Evolutionary conservation across 2,797 vertebrate species (phyloP), one percentile per base, ranked within the genome.

Genomic region (Sus cebifrons): DNA sequence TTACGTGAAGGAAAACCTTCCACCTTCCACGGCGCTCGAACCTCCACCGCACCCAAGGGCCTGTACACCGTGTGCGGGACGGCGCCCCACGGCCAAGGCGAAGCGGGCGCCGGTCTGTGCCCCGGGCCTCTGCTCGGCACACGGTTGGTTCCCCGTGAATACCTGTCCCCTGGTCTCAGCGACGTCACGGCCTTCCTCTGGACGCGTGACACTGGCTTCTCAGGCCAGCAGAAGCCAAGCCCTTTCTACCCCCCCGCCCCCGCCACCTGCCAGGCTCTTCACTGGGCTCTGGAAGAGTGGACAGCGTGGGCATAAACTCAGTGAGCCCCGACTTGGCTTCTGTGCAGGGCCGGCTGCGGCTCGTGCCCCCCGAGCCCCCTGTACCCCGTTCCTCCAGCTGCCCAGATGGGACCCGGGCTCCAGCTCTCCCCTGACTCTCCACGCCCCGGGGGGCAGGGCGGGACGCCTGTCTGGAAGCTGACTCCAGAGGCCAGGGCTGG

Each of bases 291-390:
- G 44, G 77, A n/a, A 27, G 29, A 68, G 62, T 3, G 52, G 36
- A 64, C 2, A 3, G 40, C 15, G 2, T 52, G 36, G 36, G 68
- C 4, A 0, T 6, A 1, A 11, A 10, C 7, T 20, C 3, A 13
- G 7, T 12, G 65, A 40, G 36, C 5, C n/a, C 21, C 27, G 2
- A 10, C 16, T 4, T 7, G 29, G 36, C 27, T 10, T 32, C 75
- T 56, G 29, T 21, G 54, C 36, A 7, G 82, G 29, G 6, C 62
- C 2, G 52, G 44, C 14, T 1, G 0, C 20, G 54, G 85, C 40
- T 27, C 29, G 8, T 0, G 3, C 36, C 18, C 68, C 3, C 71
- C 9, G 7, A 27, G 36, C 54, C 49, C n/a, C n/a, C 60, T 27
- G 29, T 8, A 70, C 70, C 73, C 25, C 0, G 0, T 18, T 52